A percentile compares a stretch with the other conserved stretches of the same genome.
These are phyloP conservation scores for Cryptophagus acutangulus DNA, from an alignment of 2,888 invertebrate genomes.

Conservation along the genomic window DNA sequence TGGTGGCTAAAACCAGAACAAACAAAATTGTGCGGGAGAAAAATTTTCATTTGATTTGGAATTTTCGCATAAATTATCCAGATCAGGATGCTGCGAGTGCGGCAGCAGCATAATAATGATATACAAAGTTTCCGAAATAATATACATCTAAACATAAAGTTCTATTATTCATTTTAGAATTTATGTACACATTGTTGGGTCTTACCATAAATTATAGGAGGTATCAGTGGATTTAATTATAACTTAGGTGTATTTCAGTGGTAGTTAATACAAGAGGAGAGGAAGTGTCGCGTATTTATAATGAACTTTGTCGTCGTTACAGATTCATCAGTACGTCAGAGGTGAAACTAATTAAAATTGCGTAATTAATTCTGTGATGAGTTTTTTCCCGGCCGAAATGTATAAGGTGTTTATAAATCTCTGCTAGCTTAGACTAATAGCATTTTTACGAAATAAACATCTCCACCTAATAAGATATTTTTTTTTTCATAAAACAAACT, in stretches of 20 bases:
- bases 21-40: no score
- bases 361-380: conserved; percentile 34
- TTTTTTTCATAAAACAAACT: no score
- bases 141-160: conserved; percentile 3
- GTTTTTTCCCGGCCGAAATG: conserved; percentile 21
- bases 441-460: conserved; percentile 8
- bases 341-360: conserved; percentile 39
- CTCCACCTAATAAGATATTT: no score
- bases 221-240: conserved; percentile 35
- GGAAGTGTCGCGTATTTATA: conserved; percentile 35
- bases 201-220: conserved; percentile 29
- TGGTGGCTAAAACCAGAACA: conserved; percentile 1
- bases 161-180: conserved; percentile 21
- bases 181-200: conserved; percentile 27
- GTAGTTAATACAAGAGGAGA: conserved; percentile 27
- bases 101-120: no score
- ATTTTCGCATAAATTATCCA: no score
- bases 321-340: conserved; percentile 34
- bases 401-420: conserved; percentile 10
- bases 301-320: conserved; percentile 35
- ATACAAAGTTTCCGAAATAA: conserved; percentile 2
- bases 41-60: no score
- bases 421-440: conserved; percentile 13
- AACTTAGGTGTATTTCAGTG: conserved; percentile 31
- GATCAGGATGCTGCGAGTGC: no score